Evolutionary conservation across 2,113 vertebrate genomes (phyloP), one percentile per base, ranked within the genome.

Genomic region (Tiliqua scincoides): DNA sequence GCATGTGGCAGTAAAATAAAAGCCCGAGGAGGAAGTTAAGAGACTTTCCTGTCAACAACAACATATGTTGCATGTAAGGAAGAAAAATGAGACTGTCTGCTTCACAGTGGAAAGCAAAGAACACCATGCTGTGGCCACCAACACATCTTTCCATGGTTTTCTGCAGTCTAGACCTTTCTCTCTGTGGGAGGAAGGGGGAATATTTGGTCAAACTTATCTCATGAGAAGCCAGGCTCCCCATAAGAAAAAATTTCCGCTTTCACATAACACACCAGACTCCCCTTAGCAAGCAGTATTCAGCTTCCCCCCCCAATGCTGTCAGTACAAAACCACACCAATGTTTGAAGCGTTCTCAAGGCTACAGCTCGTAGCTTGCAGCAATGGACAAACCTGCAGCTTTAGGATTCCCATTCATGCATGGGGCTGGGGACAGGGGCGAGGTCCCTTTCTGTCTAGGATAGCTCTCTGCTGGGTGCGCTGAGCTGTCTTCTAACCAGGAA

Each of bases 391-490:
- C 57, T 84, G 87, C 76, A 90, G 76, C 61, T 67, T 18, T 52
- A 84, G 79, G 68, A 81, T 37, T 75, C 91, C 92, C 90, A 81
- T 91, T 82, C 89, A 74, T 77, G 73, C 6, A 18, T 52, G 68
- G 87, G 79, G 87, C 91, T 91, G 67, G 78, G 86, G 85, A 88
- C 84, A 92, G 70, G 76, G 84, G 85, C 89, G 65, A n/a, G 52
- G 3, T 27, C 25, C 14, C 32, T 11, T 6, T 23, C 25, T 18
- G 2, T 37, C n/a, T 27, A 67, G 71, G 79, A 85, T 78, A 15
- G 3, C 88, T 86, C 86, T 86, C 76, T 72, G 84, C 77, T 90
- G 73, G 74, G 37, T 21, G 15, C 11, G 37, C 59, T 9, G 6
- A 43, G 35, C 68, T 59, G 5, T 48, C 90, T 87, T 83, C 17